Base-by-base conservation (phyloP, 2,113 vertebrate species). In the Oplegnathus fasciatus region DNA sequence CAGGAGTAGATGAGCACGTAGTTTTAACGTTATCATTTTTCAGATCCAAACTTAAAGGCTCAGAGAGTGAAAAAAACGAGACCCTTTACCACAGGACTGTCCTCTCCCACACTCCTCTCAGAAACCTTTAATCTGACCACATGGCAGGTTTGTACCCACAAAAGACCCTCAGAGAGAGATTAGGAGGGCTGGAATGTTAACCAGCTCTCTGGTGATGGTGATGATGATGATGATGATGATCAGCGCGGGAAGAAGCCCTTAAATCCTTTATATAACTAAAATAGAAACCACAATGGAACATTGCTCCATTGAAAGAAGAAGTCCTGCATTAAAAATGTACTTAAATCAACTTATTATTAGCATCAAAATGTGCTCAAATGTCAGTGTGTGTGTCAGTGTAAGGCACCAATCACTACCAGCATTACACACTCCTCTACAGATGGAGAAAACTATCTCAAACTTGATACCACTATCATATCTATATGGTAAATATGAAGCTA, bases 51-150 rank as follows among this genome's bases (percentile, higher is more conserved):
- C 28, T 1, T 65, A 1, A n/a, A n/a, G 66, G 26, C 28, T 80
- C 46, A 60, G 15, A 54, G 30, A 86, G 58, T 26, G 52, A 69
- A 77, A 80, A 54, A 48, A 85, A 42, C 7, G 48, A 42, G 32
- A 57, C 20, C 7, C 54, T 83, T 57, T 26, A 11, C 58, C 34
- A 6, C 54, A 64, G 54, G 54, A 70, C 32, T 26, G 60, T 82
- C 75, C 76, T 90, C 79, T 84, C 89, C 84, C 91, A 91, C 89
- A 83, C 48, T 78, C 24, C 15, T 75, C 82, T 67, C 48, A 76
- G 54, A 54, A 54, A 65, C n/a, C 69, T 68, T 87, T 92, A 88
- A 93, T 93, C 92, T 85, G 86, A 87, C 84, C 89, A 82, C 89
- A 88, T 86, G 90, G 77, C 82, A 78, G 75, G 22, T 78, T 60